phyloP scores from a whole-genome alignment of 2,797 vertebrate species.

The Anniella stebbinsi region DNA sequence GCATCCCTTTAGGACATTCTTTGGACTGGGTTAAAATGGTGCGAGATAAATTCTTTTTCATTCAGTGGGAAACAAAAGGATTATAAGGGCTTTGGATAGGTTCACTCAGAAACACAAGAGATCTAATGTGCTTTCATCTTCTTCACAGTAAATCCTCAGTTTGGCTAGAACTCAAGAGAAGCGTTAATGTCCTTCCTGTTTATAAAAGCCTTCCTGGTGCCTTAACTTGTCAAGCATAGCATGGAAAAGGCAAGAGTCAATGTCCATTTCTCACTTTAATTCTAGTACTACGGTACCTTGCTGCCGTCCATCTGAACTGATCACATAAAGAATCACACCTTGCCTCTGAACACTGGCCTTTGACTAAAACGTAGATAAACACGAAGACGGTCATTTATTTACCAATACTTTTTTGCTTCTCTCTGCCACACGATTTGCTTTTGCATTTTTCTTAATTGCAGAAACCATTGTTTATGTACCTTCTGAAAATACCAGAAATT shows the following conservation, averaged over 20 bases:
- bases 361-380: conserved; percentile 59
- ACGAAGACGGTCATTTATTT: conserved; percentile 63
- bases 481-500: conserved; percentile 1
- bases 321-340: conserved; percentile 66
- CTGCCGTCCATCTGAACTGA: conserved; percentile 73
- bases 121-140: conserved; percentile 80
- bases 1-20: conserved; percentile 67
- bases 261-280: conserved; percentile 59
- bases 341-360: conserved; percentile 68
- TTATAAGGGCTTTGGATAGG: conserved; percentile 84
- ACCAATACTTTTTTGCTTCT: conserved; percentile 53
- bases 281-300: conserved; percentile 60
- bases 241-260: conserved; percentile 68
- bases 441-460: conserved; percentile 9
- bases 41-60: conserved; percentile 47
- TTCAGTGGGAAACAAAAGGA: conserved; percentile 79
- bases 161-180: conserved; percentile 49
- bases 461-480: background rate
- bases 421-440: background rate
- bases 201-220: conserved; percentile 58
- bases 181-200: conserved; percentile 43
- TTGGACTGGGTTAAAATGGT: conserved; percentile 70
- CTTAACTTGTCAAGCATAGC: conserved; percentile 60
- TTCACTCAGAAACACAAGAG: conserved; percentile 77
- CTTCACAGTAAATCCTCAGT: conserved; percentile 79